These are phyloP conservation scores for Rattus norvegicus DNA, from an alignment of 2,113 vertebrate species.

Conservation along the genomic window GRCr8 NC_086035.1:33637501-33638000, in stretches of 20 bases:
- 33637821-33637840: background rate
- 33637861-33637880: background rate
- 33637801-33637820: background rate
- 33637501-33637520: conserved; percentile 54
- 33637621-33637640: conserved; percentile 67
- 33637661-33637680: conserved; percentile 40
- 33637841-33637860: background rate
- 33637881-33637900: background rate
- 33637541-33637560: conserved; percentile 72
- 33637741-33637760: background rate
- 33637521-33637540: conserved; percentile 56
- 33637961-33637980: no score
- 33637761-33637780: background rate
- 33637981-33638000: background rate
- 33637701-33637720: background rate
- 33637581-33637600: conserved; percentile 66
- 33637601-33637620: conserved; percentile 74
- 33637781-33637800: background rate
- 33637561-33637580: conserved; percentile 71
- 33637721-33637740: conserved; percentile 15
- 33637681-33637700: conserved; percentile 6
- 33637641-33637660: conserved; percentile 69
- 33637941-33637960: background rate
- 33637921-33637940: background rate
- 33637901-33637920: background rate